Conservation (phyloP, 2,113 vertebrate genomes). For the Morone chrysops region DNA sequence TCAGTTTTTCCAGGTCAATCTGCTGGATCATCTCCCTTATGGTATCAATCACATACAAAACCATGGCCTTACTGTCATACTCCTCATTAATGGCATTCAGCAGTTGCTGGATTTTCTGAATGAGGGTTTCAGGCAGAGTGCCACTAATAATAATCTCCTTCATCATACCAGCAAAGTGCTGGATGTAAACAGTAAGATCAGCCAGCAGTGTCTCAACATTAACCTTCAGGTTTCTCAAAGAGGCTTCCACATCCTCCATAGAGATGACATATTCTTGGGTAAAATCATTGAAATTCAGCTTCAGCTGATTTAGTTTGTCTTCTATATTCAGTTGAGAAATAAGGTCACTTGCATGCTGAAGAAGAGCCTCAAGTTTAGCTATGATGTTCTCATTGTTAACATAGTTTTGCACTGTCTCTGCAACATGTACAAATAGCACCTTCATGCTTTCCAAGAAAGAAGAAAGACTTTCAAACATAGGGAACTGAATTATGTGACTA, state of each 20-base stretch:
- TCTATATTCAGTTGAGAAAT: constrained; percentile 85
- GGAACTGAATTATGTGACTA: constrained; percentile 87
- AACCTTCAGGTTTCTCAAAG: neutral
- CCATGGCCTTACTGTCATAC: neutral
- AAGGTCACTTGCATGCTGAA: constrained; percentile 82
- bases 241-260: constrained; percentile 1
- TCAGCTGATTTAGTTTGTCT: constrained; percentile 78
- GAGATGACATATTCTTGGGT: constrained; percentile 51
- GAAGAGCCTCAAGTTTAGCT: constrained; percentile 81
- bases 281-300: constrained; percentile 82
- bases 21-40: neutral
- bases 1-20: constrained; percentile 12
- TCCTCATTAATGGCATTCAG: neutral
- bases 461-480: constrained; percentile 85
- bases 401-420: constrained; percentile 82
- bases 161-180: neutral
- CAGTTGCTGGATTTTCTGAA: neutral
- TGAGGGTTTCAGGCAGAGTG: neutral
- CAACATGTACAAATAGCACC: constrained; percentile 70
- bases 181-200: neutral
- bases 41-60: constrained; percentile 2
- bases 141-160: neutral
- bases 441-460: constrained; percentile 85
- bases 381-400: constrained; percentile 82
- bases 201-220: neutral